Base-by-base conservation (phyloP, 2,888 invertebrate species). In the Ischnura elegans region DNA sequence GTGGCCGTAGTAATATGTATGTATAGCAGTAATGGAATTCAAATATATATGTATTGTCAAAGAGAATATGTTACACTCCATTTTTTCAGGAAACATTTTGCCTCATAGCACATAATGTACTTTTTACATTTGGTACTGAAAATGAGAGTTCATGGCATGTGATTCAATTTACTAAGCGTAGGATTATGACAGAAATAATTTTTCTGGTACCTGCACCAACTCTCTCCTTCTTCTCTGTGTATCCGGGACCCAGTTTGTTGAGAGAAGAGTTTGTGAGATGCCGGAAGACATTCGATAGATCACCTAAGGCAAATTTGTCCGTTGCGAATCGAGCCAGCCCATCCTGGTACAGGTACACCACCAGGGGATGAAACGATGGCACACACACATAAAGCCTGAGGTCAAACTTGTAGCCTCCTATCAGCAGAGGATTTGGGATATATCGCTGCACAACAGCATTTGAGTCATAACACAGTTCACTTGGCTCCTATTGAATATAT, bases 371-470 rank as follows among this genome's bases (percentile, higher is more conserved):
- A 95, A 98, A 98, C 0, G 98, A 98, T 0, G 99, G 98, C 93
- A 99, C 98, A 95, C 98, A 98, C 19, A 98, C 98, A 96, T 99
- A 99, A 43, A 99, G 96, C 47, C 99, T 97, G 66, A 99, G 96
- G 96, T 99, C 99, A 96, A 99, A 99, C 96, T 99, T 99, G 96
- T 98, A 98, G 2, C 98, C 98, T 1, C 98, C 98, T 94, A 99
- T 97, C 25, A 98, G 96, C 93, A 98, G 96, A 0, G 98, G 98
- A 94, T 97, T 97, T 95, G 98, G 97, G 36, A 98, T 97, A 96
- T 98, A 98, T 94, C 97, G 96, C 96, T 98, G 98, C 10, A 98
- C 98, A 66, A 98, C 98, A 2, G 98, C 98, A 93, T 97, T 97
- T 94, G 97, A 97, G 94, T 98, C 98, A 95, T 98, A 98, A 19